phyloP scores from a whole-genome alignment of 2,888 invertebrate genomes.

The Netelia inedita region DNA sequence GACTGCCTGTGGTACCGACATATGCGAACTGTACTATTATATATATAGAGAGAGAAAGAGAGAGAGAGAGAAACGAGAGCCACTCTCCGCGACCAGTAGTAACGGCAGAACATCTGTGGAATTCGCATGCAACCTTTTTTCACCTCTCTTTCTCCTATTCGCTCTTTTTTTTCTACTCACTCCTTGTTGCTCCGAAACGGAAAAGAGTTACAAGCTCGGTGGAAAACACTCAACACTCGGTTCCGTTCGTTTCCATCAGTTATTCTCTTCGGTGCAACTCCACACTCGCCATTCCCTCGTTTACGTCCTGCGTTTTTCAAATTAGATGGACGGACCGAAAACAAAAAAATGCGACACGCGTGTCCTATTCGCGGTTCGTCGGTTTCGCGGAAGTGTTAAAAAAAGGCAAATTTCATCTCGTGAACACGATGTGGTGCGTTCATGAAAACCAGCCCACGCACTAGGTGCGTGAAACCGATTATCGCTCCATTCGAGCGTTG shows the following conservation, averaged over 20 bases:
- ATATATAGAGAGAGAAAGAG: constrained; percentile 28
- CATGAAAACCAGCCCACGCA: constrained; percentile 25
- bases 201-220: constrained; percentile 43
- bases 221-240: constrained; percentile 50
- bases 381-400: not conserved
- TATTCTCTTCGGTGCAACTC: not conserved
- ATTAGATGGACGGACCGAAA: constrained; percentile 32
- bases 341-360: not conserved
- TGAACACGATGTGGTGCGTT: constrained; percentile 9
- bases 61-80: constrained; percentile 38
- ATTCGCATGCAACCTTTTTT: constrained; percentile 68
- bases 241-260: not conserved
- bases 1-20: constrained; percentile 58
- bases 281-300: not conserved
- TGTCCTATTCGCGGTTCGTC: not conserved
- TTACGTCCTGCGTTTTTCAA: not conserved
- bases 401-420: constrained; percentile 37
- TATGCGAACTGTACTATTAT: constrained; percentile 24
- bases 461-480: constrained; percentile 64
- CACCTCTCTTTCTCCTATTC: constrained; percentile 4
- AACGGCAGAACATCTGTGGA: constrained; percentile 70
- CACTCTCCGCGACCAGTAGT: constrained; percentile 55
- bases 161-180: not conserved
- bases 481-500: constrained; percentile 62
- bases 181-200: constrained; percentile 3